Percentiles rank a stretch among this genome's conserved stretches.
Conservation (phyloP, 2,888 invertebrate species). For the Altica lythri region DNA sequence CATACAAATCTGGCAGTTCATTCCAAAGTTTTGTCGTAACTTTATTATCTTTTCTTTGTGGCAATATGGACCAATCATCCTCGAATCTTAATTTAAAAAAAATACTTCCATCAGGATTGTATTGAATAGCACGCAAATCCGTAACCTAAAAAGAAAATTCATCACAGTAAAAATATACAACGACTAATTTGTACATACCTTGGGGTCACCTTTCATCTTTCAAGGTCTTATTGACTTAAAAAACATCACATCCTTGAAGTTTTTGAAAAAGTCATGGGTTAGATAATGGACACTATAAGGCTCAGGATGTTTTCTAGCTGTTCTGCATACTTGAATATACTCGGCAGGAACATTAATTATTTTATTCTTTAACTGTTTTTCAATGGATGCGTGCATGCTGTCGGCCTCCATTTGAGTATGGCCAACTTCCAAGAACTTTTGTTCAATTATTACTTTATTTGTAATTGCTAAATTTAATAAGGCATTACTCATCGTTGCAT, state of each 20-base stretch:
- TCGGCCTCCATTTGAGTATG: slow-evolving; percentile 18
- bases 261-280: slow-evolving; percentile 3
- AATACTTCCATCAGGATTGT: too few relatives aligned
- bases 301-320: slow-evolving; percentile 3
- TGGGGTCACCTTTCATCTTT: too few relatives aligned
- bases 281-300: slow-evolving; percentile 8
- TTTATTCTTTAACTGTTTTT: slow-evolving; percentile 2
- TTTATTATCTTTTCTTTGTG: too few relatives aligned
- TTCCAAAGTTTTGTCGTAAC: too few relatives aligned
- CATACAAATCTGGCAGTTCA: too few relatives aligned
- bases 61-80: too few relatives aligned
- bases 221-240: background rate
- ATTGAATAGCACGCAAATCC: too few relatives aligned
- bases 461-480: slow-evolving; percentile 3
- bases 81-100: too few relatives aligned
- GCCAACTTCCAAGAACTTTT: slow-evolving; percentile 3
- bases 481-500: slow-evolving; percentile 10
- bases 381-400: slow-evolving; percentile 12
- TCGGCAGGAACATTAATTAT: slow-evolving; percentile 5
- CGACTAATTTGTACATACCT: too few relatives aligned
- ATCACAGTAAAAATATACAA: too few relatives aligned
- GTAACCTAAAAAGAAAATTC: too few relatives aligned
- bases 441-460: slow-evolving; percentile 4
- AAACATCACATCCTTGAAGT: slow-evolving; percentile 7
- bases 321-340: slow-evolving; percentile 5